A percentile compares a stretch with the other conserved stretches of the same genome.
These are phyloP conservation scores for Halcyon chelicuti DNA, from an alignment of 2,797 vertebrate species.

Conservation along the genomic window DNA sequence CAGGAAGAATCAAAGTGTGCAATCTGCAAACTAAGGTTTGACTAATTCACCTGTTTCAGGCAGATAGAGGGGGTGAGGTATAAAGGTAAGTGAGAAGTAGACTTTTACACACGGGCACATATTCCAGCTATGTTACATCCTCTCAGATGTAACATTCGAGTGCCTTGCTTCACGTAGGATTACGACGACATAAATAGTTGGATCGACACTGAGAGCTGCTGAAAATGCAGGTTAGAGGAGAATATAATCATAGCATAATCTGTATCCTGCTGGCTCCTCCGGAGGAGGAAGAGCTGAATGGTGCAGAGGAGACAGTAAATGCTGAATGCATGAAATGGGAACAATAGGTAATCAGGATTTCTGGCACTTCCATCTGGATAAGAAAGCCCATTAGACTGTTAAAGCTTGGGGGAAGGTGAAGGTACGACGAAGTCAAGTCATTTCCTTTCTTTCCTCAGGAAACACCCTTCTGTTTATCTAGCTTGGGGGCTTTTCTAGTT, in stretches of 20 bases:
- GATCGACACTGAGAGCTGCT: neutral
- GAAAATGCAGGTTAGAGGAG: neutral
- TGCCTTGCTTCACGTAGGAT: fast-evolving
- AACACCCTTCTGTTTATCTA: constrained; percentile 8
- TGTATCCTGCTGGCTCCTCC: neutral
- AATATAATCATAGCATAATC: neutral
- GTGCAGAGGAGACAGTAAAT: neutral
- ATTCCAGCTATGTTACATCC: neutral
- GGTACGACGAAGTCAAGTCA: neutral
- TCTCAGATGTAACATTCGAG: neutral
- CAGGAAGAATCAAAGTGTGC: neutral
- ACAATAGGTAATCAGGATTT: constrained; percentile 56
- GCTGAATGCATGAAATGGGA: neutral
- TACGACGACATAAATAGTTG: neutral
- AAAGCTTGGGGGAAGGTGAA: constrained; percentile 23
- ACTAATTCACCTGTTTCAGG: neutral
- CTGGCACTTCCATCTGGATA: neutral
- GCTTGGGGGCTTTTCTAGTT: neutral
- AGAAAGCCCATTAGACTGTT: neutral
- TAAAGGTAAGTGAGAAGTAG: neutral
- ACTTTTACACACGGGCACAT: neutral
- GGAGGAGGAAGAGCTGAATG: neutral
- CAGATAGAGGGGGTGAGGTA: neutral
- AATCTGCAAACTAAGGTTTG: neutral
- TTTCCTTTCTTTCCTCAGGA: constrained; percentile 43